Evolutionary conservation across 2,113 vertebrate genomes (phyloP), one percentile per base, ranked within the genome.

Genomic region (Cnemophilus loriae): DNA sequence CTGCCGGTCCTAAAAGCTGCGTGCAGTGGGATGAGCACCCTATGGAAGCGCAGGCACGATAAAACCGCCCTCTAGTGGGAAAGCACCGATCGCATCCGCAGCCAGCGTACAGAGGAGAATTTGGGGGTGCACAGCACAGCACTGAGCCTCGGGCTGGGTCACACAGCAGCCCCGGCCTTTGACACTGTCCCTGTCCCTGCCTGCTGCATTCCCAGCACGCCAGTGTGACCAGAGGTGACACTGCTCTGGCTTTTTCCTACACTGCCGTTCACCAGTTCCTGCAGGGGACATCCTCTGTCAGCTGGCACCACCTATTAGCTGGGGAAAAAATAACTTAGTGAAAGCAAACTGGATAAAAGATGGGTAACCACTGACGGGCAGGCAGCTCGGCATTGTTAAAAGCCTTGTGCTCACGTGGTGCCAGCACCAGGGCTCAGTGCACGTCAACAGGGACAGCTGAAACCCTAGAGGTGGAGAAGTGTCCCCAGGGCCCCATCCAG

Each of bases 51-150:
- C 53, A 49, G 10, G 21, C 27, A 77, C 9, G 53, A 28, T 83
- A 22, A 33, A 97, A 65, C 67, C 77, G 94, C 93, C 94, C 81
- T 93, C 95, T 96, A 94, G 95, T 26, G 93, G 93, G 63, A 95
- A 49, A 73, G 55, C 5, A 18, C 23, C 26, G 7, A 3, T 9
- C 7, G 2, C 49, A 22, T 5, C 68, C 27, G 18, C 24, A 33
- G 56, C 5, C 8, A 8, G 9, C 0, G 0, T 12, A 15, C 1
- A 27, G n/a, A 52, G 28, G 33, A 68, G 32, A 21, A 22, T 61
- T 35, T 55, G 6, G 20, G 26, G 33, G 7, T 41, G 7, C 14
- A 10, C 21, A 22, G 39, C 10, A 49, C 27, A 19, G 16, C 7
- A 4, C 35, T 16, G 68, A 68, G 26, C 50, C 37, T 30, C 41